phyloP scores from a whole-genome alignment of 2,888 invertebrate species.

The Aporophyla nigra region DNA sequence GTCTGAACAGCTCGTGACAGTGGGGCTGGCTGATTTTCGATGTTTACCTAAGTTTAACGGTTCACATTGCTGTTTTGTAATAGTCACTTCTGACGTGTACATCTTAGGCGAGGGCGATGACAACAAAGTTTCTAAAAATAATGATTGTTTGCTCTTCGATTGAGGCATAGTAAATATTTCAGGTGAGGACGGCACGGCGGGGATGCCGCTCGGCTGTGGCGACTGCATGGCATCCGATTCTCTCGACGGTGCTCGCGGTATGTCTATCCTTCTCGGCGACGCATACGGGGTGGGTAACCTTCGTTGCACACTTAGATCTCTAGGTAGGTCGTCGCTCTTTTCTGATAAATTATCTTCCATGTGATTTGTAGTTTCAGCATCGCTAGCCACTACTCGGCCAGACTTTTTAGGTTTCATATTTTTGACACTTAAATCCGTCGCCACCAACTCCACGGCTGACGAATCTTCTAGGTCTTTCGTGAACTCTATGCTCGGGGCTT shows the following conservation, averaged over 20 bases:
- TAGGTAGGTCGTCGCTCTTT: slow-evolving; percentile 91
- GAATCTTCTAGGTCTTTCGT: slow-evolving; percentile 68
- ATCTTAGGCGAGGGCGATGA: slow-evolving; percentile 91
- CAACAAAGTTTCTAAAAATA: slow-evolving; percentile 92
- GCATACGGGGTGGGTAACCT: slow-evolving; percentile 84
- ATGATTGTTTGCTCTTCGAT: slow-evolving; percentile 88
- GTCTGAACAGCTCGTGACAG: slow-evolving; percentile 94
- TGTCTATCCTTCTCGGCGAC: slow-evolving; percentile 86
- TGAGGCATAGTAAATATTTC: slow-evolving; percentile 91
- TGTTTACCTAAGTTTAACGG: slow-evolving; percentile 93
- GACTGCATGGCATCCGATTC: slow-evolving; percentile 94
- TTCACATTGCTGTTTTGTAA: slow-evolving; percentile 91
- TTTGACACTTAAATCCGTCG: slow-evolving; percentile 91
- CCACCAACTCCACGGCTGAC: slow-evolving; percentile 84
- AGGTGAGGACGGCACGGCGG: slow-evolving; percentile 93
- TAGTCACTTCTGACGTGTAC: slow-evolving; percentile 90
- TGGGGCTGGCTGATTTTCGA: slow-evolving; percentile 93
- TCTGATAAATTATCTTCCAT: slow-evolving; percentile 82
- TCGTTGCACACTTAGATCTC: slow-evolving; percentile 91
- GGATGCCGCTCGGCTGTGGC: slow-evolving; percentile 93
- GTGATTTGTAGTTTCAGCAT: slow-evolving; percentile 75
- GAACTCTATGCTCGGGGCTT: slow-evolving; percentile 51
- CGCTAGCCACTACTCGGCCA: slow-evolving; percentile 67
- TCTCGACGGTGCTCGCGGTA: slow-evolving; percentile 92
- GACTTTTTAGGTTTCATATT: slow-evolving; percentile 76